Conservation (phyloP, 2,888 invertebrate species). For the Hyalella azteca region DNA sequence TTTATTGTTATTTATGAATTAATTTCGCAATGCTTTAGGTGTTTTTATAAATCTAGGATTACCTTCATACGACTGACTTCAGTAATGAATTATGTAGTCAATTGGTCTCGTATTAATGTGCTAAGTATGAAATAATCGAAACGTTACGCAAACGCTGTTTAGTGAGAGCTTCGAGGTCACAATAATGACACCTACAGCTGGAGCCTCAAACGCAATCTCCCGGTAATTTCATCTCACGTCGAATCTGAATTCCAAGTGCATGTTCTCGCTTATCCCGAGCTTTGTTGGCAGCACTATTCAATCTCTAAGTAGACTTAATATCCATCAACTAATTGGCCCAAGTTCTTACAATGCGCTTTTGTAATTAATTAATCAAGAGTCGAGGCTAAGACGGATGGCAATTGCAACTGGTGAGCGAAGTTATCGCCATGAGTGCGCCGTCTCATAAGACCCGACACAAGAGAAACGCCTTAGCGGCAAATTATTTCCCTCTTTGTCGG, state of each 20-base stretch:
- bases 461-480: neutral
- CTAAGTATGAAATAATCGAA: too few species aligned
- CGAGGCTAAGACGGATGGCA: slow-evolving; percentile 21
- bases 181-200: too few species aligned
- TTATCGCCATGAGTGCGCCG: slow-evolving; percentile 11
- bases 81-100: too few species aligned
- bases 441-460: neutral
- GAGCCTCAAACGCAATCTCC: too few species aligned
- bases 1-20: too few species aligned
- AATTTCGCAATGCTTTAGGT: too few species aligned
- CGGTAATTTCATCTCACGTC: neutral
- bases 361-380: slow-evolving; percentile 35
- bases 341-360: slow-evolving; percentile 36
- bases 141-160: too few species aligned
- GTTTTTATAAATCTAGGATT: too few species aligned
- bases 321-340: slow-evolving; percentile 31
- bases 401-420: neutral
- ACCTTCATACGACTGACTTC: too few species aligned
- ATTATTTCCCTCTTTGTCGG: neutral
- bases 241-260: neutral
- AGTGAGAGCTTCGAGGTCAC: too few species aligned
- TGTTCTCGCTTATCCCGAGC: neutral
- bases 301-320: slow-evolving; percentile 16
- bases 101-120: too few species aligned
- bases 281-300: neutral